A percentile compares a stretch with the other conserved stretches of the same genome.
These are phyloP conservation scores for Albula goreensis DNA, from an alignment of 2,113 vertebrate species.

Conservation along the genomic window DNA sequence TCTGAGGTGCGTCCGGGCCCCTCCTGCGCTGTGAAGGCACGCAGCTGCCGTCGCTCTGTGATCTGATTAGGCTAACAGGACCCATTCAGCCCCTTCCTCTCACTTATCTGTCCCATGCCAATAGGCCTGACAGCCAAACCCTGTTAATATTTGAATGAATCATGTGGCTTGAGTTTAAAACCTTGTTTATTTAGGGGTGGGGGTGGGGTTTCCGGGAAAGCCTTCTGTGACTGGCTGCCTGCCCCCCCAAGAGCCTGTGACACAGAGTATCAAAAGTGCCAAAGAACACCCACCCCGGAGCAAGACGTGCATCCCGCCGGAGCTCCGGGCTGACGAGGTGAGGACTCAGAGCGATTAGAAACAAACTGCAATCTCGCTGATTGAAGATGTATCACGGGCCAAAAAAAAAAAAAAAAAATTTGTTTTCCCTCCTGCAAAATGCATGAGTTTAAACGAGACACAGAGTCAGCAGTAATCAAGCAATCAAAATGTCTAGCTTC, in stretches of 20 bases:
- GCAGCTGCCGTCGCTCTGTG: neutral
- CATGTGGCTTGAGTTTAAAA: neutral
- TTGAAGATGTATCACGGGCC: neutral
- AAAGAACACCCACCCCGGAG: neutral
- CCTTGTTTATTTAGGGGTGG: neutral
- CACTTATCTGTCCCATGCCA: neutral
- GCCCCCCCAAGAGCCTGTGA: neutral
- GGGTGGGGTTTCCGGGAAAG: neutral
- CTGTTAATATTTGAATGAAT: slow-evolving; percentile 12
- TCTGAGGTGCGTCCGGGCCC: no score
- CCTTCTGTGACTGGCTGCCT: neutral
- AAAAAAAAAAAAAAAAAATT: neutral
- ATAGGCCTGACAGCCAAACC: neutral
- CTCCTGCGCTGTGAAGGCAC: neutral
- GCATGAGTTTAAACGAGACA: neutral
- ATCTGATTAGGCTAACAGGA: slow-evolving; percentile 20
- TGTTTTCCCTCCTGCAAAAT: neutral
- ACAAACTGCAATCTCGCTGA: no score
- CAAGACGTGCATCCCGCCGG: neutral
- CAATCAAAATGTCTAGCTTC: neutral
- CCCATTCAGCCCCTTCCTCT: neutral
- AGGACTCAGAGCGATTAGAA: neutral
- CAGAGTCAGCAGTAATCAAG: neutral
- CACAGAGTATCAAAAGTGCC: neutral
- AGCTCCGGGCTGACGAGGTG: neutral